phyloP scores from a whole-genome alignment of 2,888 invertebrate species.

The Spilosoma lubricipeda region DNA sequence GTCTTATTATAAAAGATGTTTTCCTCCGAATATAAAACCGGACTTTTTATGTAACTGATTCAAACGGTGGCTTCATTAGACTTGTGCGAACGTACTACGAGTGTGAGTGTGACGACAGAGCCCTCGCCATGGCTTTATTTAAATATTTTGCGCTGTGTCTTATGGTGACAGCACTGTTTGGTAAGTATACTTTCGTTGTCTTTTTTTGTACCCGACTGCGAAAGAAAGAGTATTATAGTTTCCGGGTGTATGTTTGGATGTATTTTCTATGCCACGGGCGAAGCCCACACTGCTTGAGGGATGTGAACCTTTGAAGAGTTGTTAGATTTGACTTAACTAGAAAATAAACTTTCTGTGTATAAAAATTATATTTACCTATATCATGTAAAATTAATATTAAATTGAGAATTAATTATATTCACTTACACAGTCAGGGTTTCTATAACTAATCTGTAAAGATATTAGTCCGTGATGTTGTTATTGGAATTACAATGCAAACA shows the following conservation, averaged over 20 bases:
- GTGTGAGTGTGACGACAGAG: background rate
- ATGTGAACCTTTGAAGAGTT: no score
- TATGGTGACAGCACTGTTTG: slow-evolving; percentile 24
- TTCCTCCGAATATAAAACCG: slow-evolving; percentile 22
- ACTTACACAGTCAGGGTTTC: no score
- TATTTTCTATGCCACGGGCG: no score
- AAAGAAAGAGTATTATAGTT: background rate
- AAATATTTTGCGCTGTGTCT: slow-evolving; percentile 15
- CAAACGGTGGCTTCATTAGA: slow-evolving; percentile 13
- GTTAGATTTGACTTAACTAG: background rate
- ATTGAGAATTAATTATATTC: no score
- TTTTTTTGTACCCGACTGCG: background rate
- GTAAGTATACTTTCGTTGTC: slow-evolving; percentile 28
- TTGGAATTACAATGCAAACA: background rate
- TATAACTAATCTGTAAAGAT: background rate
- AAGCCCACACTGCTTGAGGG: no score
- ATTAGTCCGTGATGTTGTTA: background rate
- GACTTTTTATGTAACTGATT: slow-evolving; percentile 8
- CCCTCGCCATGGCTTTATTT: slow-evolving; percentile 25
- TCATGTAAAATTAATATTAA: background rate
- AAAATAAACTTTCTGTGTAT: background rate
- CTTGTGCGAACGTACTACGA: background rate
- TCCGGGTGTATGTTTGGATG: background rate
- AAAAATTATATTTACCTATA: background rate
- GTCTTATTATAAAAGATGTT: slow-evolving; percentile 3